Conservation (phyloP, 2,888 invertebrate genomes). For the Drosophila subquinaria region DNA sequence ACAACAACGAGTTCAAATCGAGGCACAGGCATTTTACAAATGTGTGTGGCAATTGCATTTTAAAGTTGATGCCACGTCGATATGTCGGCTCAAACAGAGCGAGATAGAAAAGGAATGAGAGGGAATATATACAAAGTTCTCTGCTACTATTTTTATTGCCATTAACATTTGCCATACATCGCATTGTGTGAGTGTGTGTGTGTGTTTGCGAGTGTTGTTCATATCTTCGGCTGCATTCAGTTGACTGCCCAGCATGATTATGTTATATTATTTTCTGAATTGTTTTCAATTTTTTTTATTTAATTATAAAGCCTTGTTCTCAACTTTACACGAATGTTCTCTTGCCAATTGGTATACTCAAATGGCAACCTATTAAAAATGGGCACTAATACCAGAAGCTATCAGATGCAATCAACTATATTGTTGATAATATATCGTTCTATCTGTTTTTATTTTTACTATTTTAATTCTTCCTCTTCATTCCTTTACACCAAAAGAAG, state of each 20-base stretch:
- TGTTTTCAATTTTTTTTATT: conserved; percentile 9
- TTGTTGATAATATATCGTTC: too few species aligned
- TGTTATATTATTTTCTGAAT: conserved; percentile 37
- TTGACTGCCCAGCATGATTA: conserved; percentile 59
- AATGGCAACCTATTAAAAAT: not conserved
- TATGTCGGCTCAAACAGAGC: conserved; percentile 23
- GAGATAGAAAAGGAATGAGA: conserved; percentile 26
- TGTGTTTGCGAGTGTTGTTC: conserved; percentile 4
- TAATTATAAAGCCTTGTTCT: not conserved
- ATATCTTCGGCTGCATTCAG: conserved; percentile 43
- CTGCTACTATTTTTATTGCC: conserved; percentile 51
- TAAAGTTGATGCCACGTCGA: conserved; percentile 59
- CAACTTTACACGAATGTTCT: not conserved
- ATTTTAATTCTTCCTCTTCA: too few species aligned
- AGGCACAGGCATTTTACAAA: conserved; percentile 56
- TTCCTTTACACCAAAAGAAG: too few species aligned
- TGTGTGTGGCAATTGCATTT: conserved; percentile 70
- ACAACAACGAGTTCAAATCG: conserved; percentile 26
- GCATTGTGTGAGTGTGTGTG: conserved; percentile 1
- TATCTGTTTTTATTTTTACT: too few species aligned
- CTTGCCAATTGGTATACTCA: not conserved
- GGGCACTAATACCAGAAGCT: too few species aligned
- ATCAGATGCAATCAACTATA: too few species aligned
- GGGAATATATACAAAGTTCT: conserved; percentile 3
- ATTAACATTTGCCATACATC: conserved; percentile 55